phyloP scores from a whole-genome alignment of 2,888 invertebrate genomes.

The Hydropsyche betteni region DNA sequence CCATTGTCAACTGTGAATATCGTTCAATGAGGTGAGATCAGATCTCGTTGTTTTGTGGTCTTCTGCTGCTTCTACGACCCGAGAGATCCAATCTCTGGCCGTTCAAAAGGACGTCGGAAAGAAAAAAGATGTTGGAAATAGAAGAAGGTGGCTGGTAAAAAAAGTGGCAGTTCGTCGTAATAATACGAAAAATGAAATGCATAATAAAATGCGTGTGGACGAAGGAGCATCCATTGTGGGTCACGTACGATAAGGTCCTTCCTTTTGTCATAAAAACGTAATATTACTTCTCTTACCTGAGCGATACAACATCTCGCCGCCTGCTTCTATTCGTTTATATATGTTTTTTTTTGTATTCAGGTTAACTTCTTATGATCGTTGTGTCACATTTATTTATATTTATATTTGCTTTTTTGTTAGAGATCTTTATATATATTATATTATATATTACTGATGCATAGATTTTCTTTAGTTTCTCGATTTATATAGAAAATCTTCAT shows the following conservation, averaged over 20 bases:
- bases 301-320: slow-evolving; percentile 41
- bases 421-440: too few relatives aligned
- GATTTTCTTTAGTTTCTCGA: too few relatives aligned
- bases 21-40: slow-evolving; percentile 6
- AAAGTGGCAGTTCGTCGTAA: slow-evolving; percentile 12
- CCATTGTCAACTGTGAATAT: slow-evolving; percentile 3
- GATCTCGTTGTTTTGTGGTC: not conserved
- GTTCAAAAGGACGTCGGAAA: not conserved
- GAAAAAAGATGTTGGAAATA: not conserved
- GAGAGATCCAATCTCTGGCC: slow-evolving; percentile 25
- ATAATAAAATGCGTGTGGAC: slow-evolving; percentile 38
- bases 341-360: slow-evolving; percentile 10
- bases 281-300: slow-evolving; percentile 45
- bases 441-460: too few relatives aligned
- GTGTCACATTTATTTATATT: not conserved
- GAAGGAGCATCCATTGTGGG: slow-evolving; percentile 47
- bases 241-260: slow-evolving; percentile 49
- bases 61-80: too few relatives aligned
- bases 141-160: not conserved
- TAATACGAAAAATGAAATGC: slow-evolving; percentile 38
- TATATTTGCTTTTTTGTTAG: too few relatives aligned
- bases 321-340: not conserved
- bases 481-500: too few relatives aligned
- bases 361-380: not conserved
- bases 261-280: slow-evolving; percentile 49